These are phyloP conservation scores for Aulostomus chinensis DNA, from an alignment of 2,797 vertebrate genomes.

Conservation along the genomic window DNA sequence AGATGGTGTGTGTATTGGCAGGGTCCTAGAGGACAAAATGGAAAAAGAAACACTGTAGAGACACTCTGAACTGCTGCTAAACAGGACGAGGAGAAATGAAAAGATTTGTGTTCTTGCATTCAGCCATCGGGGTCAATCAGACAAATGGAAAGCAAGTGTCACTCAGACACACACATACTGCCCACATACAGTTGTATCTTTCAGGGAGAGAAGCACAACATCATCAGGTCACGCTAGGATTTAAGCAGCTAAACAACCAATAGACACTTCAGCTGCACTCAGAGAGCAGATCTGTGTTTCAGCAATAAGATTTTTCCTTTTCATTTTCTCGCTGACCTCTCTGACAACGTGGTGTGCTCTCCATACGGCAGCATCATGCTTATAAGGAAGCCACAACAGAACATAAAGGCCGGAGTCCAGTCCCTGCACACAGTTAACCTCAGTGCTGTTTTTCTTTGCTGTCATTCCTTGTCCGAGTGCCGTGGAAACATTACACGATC, in stretches of 20 bases:
- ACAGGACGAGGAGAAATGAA: slow-evolving; percentile 44
- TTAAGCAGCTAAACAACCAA: slow-evolving; percentile 56
- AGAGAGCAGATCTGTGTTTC: slow-evolving; percentile 49
- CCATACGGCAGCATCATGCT: slow-evolving; percentile 46
- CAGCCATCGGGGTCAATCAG: slow-evolving; percentile 37
- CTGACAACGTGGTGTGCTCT: slow-evolving; percentile 37
- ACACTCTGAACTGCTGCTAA: slow-evolving; percentile 47
- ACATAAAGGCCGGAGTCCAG: slow-evolving; percentile 44
- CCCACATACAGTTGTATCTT: slow-evolving; percentile 53
- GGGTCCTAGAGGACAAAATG: slow-evolving; percentile 54
- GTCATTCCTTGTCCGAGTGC: slow-evolving; percentile 8
- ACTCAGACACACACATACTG: slow-evolving; percentile 26
- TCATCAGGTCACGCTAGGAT: slow-evolving; percentile 50
- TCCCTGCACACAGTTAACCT: slow-evolving; percentile 49
- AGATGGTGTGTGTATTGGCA: slow-evolving; percentile 35
- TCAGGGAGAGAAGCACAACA: slow-evolving; percentile 24
- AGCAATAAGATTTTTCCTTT: slow-evolving; percentile 25
- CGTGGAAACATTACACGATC: slow-evolving; percentile 29
- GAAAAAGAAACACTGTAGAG: slow-evolving; percentile 49
- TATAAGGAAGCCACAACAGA: slow-evolving; percentile 51
- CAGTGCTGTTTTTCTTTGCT: slow-evolving; percentile 29
- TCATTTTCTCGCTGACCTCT: slow-evolving; percentile 33
- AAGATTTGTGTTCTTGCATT: slow-evolving; percentile 42
- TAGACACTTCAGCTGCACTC: slow-evolving; percentile 46
- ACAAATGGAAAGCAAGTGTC: slow-evolving; percentile 52